phyloP scores from a whole-genome alignment of 2,113 vertebrate genomes.

The Theropithecus gelada region DNA sequence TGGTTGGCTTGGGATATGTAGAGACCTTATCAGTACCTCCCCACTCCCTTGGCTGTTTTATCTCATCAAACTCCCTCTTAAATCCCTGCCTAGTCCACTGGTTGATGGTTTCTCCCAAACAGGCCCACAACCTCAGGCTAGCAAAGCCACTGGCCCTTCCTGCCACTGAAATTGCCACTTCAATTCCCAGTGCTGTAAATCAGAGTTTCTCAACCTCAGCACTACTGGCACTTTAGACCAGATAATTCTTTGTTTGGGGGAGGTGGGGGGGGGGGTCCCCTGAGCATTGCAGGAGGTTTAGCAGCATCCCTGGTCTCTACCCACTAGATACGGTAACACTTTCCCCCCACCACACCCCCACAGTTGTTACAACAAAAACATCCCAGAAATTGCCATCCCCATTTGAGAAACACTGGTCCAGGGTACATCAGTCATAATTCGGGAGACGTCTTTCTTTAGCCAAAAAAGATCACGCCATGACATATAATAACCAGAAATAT shows the following conservation, averaged over 20 bases:
- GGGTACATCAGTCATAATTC: neutral
- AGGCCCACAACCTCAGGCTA: neutral
- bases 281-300: neutral
- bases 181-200: neutral
- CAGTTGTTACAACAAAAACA: neutral
- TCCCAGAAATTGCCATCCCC: neutral
- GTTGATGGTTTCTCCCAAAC: neutral
- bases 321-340: neutral
- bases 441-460: neutral
- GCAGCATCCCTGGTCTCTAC: neutral
- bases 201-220: neutral
- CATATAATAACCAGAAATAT: neutral
- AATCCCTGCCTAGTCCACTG: neutral
- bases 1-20: too few species aligned
- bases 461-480: neutral
- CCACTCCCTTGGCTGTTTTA: neutral
- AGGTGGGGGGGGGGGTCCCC: neutral
- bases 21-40: neutral
- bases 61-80: neutral
- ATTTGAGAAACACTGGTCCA: neutral
- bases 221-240: neutral
- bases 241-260: too few species aligned
- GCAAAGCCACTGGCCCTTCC: neutral
- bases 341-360: too few species aligned
- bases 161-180: neutral